Base-by-base conservation (phyloP, 2,113 vertebrate species). In the Terrapene triunguis region DNA sequence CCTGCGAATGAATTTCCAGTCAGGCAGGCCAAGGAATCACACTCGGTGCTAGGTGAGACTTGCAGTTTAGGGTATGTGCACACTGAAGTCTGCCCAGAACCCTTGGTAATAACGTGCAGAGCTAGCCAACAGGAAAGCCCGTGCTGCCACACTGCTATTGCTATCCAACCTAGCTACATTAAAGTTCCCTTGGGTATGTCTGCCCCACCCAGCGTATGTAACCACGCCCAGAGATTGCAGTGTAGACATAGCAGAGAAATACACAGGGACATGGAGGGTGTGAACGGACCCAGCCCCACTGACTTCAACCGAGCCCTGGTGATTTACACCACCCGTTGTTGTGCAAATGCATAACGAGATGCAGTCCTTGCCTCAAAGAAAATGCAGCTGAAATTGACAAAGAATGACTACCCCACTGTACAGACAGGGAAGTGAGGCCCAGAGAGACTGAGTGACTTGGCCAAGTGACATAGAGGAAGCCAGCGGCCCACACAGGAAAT, bases 291-390 rank as follows among this genome's bases (percentile, higher is more conserved):
- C 7, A 38, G 48, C 32, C 93, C 54, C 47, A 10, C 82, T 72
- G 57, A 51, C 78, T 87, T 51, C 84, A 95, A 84, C 14, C 9
- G 4, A 1, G n/a, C 1, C 47, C 57, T 74, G 47, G 22, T 51
- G 19, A 69, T 95, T 95, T 82, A 82, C 86, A 76, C 55, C 84
- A 2, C 24, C 53, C 19, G 22, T 62, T 12, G 8, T 2, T n/a
- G 8, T 21, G 69, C 2, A 13, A 94, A 48, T 44, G 50, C 85
- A 69, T 19, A 87, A 50, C 72, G 80, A 79, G 44, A 22, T 5
- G 14, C 5, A 25, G 29, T n/a, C 19, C 0, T 0, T 8, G 19
- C 11, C 82, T 85, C 0, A 0, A 88, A 65, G 35, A 88, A 21
- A 29, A 29, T 72, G 32, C 19, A 38, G n/a, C 65, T 21, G 8